phyloP scores from a whole-genome alignment of 92 coral and sea anemone genomes.

The Parazoanthus swiftii region DNA sequence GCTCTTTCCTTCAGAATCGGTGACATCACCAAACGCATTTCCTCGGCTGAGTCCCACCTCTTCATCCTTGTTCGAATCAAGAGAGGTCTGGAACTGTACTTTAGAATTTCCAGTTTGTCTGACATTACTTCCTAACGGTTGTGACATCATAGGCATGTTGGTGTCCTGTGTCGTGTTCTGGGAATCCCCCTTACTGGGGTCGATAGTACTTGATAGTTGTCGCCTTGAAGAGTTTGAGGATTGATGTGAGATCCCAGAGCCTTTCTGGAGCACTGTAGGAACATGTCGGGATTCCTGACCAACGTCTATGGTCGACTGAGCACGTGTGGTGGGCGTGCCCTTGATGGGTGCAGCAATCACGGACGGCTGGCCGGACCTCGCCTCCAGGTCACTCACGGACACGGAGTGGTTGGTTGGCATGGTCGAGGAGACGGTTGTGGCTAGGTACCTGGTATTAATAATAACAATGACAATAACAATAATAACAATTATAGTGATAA shows the following conservation, averaged over 20 bases:
- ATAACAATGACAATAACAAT: too few species aligned
- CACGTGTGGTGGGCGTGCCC: conserved; percentile 36
- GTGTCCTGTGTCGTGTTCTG: conserved; percentile 52
- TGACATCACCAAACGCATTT: conserved; percentile 19
- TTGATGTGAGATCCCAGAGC: conserved; percentile 1
- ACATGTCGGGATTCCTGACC: not conserved
- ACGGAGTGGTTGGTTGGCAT: conserved; percentile 56
- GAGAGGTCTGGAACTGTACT: not conserved
- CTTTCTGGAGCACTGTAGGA: not conserved
- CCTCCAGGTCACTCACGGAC: conserved; percentile 57
- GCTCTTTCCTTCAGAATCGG: conserved; percentile 50
- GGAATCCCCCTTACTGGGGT: conserved; percentile 52
- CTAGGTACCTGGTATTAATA: conserved; percentile 42
- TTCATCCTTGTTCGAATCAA: conserved; percentile 14
- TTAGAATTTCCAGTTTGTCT: not conserved
- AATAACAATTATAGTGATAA: too few species aligned
- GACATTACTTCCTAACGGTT: not conserved
- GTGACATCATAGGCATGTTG: conserved; percentile 19
- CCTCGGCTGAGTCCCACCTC: conserved; percentile 21
- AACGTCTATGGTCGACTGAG: not conserved
- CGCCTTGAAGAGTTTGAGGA: conserved; percentile 48
- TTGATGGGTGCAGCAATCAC: conserved; percentile 68
- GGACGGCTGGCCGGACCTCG: conserved; percentile 64
- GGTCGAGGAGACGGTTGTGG: conserved; percentile 37
- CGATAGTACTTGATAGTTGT: conserved; percentile 64